Evolutionary conservation across 2,797 vertebrate species (phyloP), one percentile per base, ranked within the genome.

Genomic region (Strix occidentalis): DNA sequence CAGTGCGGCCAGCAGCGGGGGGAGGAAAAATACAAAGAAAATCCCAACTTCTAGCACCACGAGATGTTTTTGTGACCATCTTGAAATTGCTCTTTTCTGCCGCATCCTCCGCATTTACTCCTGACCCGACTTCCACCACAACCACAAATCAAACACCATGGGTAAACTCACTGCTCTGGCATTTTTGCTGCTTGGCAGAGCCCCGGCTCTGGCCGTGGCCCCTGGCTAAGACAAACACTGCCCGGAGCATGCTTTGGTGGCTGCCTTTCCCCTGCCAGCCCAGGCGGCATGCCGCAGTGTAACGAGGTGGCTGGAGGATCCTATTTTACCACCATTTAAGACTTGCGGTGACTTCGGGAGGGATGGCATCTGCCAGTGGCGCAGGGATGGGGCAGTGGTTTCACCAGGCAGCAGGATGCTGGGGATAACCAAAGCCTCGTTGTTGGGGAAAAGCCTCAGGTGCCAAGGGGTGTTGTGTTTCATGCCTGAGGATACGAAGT

Each of bases 91-190:
- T 69, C 50, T 61, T 83, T 83, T 39, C 80, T 65, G 51, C 93
- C 56, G 35, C 85, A 66, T 84, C 82, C 70, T 93, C 89, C 57
- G 1, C 65, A 0, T 37, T 58, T 15, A 11, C 87, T 91, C 87
- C 91, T 25, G 39, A 51, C 54, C 61, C 3, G 0, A 39, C 79
- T 93, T 88, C 87, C 71, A 86, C 84, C 7, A 0, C 0, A 29
- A 94, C 94, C 93, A 16, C 94, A 93, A 87, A 66, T 71, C 77
- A 93, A 95, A 87, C 82, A 12, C 37, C 3, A 2, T 5, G 84
- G 93, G 81, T 89, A 93, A 95, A 89, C 80, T 95, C 95, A 76
- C 82, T 43, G 69, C 89, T 92, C 80, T 58, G 92, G 96, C 87
- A 96, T 95, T 77, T 85, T 61, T 16, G 5, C 53, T 63, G 83